phyloP scores from a whole-genome alignment of 2,797 vertebrate species.

The Hoplostethus atlanticus region DNA sequence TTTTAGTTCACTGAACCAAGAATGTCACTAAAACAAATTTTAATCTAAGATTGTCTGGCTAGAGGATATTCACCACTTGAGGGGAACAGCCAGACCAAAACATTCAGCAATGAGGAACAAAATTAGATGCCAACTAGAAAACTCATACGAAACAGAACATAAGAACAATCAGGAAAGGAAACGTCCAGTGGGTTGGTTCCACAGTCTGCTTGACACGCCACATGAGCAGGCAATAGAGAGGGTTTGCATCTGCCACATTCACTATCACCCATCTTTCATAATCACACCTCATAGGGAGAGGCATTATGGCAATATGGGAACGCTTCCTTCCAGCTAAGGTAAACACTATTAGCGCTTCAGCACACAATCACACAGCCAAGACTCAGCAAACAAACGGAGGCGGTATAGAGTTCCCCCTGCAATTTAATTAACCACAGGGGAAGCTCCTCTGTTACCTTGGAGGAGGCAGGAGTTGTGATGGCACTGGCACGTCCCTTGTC shows the following conservation, averaged over 20 bases:
- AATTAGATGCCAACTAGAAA: neutral
- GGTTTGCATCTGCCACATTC: constrained; percentile 1
- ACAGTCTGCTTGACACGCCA: neutral
- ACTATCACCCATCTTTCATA: constrained; percentile 9
- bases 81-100: neutral
- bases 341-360: constrained; percentile 21
- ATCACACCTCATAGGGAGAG: constrained; percentile 15
- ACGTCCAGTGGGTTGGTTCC: neutral
- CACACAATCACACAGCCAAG: constrained; percentile 4
- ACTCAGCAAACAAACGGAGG: constrained; percentile 7
- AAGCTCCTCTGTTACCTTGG: constrained; percentile 60
- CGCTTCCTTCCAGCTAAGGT: constrained; percentile 38
- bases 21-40: neutral
- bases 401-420: neutral
- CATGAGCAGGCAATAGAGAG: neutral
- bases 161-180: neutral
- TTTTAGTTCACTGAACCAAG: neutral
- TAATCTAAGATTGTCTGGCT: neutral
- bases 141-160: neutral
- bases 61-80: neutral
- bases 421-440: constrained; percentile 15
- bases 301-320: constrained; percentile 23
- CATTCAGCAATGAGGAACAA: neutral
- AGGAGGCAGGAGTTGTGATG: constrained; percentile 60
- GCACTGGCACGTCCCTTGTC: constrained; percentile 4